Conservation (phyloP, 2,797 vertebrate species). For the Brachymystax lenok region DNA sequence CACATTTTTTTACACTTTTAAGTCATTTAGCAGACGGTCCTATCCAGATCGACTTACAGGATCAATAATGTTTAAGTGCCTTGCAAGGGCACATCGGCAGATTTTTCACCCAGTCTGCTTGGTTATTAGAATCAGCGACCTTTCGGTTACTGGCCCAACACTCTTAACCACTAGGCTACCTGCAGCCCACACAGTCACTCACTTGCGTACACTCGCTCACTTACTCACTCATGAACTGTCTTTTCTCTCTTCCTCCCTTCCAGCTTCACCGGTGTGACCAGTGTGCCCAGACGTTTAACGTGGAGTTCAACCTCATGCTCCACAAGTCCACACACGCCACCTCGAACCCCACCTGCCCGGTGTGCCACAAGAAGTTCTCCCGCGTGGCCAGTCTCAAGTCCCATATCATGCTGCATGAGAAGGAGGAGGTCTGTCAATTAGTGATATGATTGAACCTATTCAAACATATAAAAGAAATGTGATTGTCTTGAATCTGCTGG, state of each 20-base stretch:
- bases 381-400: conserved; percentile 97
- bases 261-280: conserved; percentile 96
- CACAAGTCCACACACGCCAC: conserved; percentile 94
- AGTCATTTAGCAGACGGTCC: no score
- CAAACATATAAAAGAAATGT: no score
- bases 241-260: conserved; percentile 20
- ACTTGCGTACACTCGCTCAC: neutral
- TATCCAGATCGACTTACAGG: no score
- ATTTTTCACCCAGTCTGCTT: no score
- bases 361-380: conserved; percentile 94
- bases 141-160: no score
- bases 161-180: neutral
- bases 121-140: no score
- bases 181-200: neutral
- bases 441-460: no score
- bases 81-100: no score
- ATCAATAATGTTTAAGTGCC: no score
- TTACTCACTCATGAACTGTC: neutral
- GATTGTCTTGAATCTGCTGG: no score
- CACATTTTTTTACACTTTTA: no score
- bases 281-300: conserved; percentile 93
- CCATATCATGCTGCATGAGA: conserved; percentile 96
- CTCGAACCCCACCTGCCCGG: conserved; percentile 89
- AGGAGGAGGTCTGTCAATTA: conserved; percentile 86
- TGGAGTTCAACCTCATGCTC: conserved; percentile 95